These are phyloP conservation scores for Dendrophyllia cribrosa DNA, from an alignment of 64 coral and sea anemone species.

Conservation along the genomic window DNA sequence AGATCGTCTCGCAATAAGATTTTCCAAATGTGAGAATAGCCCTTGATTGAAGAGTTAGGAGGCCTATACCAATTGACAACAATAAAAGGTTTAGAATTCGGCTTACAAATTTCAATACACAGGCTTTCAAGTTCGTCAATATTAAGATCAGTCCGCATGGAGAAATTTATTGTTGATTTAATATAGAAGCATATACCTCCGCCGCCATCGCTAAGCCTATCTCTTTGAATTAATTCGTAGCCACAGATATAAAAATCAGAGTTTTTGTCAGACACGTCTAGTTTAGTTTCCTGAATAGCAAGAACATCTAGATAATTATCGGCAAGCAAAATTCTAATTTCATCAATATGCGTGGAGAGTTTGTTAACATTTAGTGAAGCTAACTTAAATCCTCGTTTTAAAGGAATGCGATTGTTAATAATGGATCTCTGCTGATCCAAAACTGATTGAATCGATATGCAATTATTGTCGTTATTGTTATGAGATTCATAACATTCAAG, in stretches of 20 bases:
- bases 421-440: conserved; percentile 27
- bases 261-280: neutral
- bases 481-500: conserved; percentile 47
- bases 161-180: too few species aligned
- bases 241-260: neutral
- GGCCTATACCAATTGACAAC: neutral
- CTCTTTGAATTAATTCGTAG: neutral
- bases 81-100: neutral
- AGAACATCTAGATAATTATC: conserved; percentile 68
- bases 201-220: neutral
- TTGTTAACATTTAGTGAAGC: conserved; percentile 26
- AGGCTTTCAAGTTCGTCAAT: too few species aligned
- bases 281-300: conserved; percentile 80
- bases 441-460: conserved; percentile 5
- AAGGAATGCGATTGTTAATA: conserved; percentile 6
- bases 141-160: too few species aligned
- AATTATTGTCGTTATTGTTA: conserved; percentile 19
- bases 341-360: conserved; percentile 9
- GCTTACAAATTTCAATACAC: neutral
- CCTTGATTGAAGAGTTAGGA: too few species aligned
- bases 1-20: too few species aligned
- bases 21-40: too few species aligned
- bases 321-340: neutral
- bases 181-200: too few species aligned
- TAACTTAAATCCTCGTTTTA: conserved; percentile 29